These are phyloP conservation scores for Esox lucius DNA, from an alignment of 2,797 vertebrate genomes.

Conservation along the genomic window DNA sequence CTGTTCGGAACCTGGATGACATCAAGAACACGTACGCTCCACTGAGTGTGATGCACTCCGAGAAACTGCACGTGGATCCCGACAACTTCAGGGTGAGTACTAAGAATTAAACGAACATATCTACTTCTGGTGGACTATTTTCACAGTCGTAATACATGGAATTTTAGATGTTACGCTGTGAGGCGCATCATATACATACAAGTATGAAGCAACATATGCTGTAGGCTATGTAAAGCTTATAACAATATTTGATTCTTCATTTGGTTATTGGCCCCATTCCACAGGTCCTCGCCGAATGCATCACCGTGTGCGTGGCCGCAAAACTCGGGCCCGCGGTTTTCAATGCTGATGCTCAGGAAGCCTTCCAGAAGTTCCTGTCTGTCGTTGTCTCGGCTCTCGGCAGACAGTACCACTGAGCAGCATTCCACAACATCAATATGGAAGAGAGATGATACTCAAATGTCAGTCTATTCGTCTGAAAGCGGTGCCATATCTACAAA, in stretches of 20 bases:
- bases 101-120: neutral
- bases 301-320: constrained; percentile 52
- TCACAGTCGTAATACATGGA: neutral
- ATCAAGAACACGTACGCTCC: constrained; percentile 62
- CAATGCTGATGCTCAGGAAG: constrained; percentile 68
- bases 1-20: constrained; percentile 69
- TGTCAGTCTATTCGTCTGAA: neutral
- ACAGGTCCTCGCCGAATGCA: constrained; percentile 66
- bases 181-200: too few relatives aligned
- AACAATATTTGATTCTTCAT: neutral
- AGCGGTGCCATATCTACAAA: neutral
- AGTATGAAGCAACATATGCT: too few relatives aligned
- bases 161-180: neutral
- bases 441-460: neutral
- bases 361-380: constrained; percentile 77
- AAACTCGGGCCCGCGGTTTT: constrained; percentile 68
- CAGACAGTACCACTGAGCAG: constrained; percentile 6
- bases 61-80: constrained; percentile 79
- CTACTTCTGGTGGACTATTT: neutral
- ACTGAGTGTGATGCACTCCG: constrained; percentile 75
- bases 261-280: neutral
- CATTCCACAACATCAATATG: neutral
- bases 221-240: too few relatives aligned
- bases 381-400: constrained; percentile 69
- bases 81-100: constrained; percentile 76